These are phyloP conservation scores for Irena cyanogastra DNA, from an alignment of 2,113 vertebrate genomes.

Conservation along the genomic window DNA sequence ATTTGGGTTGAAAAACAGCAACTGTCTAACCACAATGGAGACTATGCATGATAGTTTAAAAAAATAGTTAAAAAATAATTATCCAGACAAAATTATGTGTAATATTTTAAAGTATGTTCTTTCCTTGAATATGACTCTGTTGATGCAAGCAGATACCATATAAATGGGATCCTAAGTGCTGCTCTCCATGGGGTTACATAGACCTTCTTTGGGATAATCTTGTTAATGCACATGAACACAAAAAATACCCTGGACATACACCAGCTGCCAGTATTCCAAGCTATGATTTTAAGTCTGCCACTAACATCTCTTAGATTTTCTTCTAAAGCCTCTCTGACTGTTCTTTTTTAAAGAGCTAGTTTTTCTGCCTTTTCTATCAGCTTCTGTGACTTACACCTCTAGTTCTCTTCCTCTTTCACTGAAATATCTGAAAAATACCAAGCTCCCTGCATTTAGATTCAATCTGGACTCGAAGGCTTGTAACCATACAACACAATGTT, in stretches of 20 bases:
- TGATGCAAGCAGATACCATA: neutral
- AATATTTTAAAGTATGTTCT: neutral
- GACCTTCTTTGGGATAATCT: neutral
- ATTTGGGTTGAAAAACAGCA: neutral
- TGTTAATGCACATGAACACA: neutral
- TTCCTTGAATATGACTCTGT: neutral
- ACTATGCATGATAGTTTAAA: neutral
- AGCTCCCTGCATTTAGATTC: neutral
- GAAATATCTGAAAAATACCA: neutral
- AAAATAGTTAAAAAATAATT: neutral
- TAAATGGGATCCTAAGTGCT: neutral
- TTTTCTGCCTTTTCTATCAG: neutral
- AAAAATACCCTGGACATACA: neutral
- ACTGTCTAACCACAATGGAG: neutral
- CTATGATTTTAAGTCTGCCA: neutral
- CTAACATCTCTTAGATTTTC: neutral
- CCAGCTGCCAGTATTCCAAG: neutral
- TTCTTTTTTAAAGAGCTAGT: neutral
- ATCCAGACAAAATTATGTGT: neutral
- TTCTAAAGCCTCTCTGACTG: neutral
- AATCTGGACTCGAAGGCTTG: neutral
- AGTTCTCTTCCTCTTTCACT: neutral
- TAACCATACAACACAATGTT: neutral
- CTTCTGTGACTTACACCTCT: neutral
- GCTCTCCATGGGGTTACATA: neutral